Evolutionary conservation across 2,113 vertebrate genomes (phyloP).

Genomic region (Micronisus gabar): DNA sequence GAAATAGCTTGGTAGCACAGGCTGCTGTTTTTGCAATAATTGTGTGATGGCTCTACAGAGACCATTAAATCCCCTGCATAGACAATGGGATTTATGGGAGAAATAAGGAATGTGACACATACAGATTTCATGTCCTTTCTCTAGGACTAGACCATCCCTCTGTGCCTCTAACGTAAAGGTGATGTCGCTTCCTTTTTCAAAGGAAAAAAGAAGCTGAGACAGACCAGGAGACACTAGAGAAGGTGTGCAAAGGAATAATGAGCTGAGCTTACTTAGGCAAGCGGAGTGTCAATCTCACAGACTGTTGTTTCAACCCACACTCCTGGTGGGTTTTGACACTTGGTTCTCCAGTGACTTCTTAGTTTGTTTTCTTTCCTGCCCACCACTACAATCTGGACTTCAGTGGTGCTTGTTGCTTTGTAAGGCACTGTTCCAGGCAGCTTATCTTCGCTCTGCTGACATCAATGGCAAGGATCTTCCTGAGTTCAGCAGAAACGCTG

Average conservation of each 20-base stretch:
- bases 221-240: neutral
- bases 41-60: neutral
- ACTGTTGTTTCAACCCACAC: neutral
- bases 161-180: neutral
- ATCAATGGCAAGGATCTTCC: neutral
- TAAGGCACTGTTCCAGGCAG: neutral
- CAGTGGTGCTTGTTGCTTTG: neutral
- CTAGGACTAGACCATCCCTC: neutral
- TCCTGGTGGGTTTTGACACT: neutral
- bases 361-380: neutral
- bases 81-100: neutral
- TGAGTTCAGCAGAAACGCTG: neutral
- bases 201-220: neutral
- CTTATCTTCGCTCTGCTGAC: neutral
- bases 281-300: neutral
- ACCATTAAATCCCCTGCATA: neutral
- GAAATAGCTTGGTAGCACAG: neutral
- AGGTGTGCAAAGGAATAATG: neutral
- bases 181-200: neutral
- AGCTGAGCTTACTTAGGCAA: neutral
- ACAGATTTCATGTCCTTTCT: neutral
- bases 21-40: neutral
- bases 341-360: neutral
- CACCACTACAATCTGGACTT: neutral
- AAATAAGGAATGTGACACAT: neutral